Evolutionary conservation across 2,888 invertebrate species (phyloP), one percentile per base, ranked within the genome.

Genomic region (Doris montereyensis): DNA sequence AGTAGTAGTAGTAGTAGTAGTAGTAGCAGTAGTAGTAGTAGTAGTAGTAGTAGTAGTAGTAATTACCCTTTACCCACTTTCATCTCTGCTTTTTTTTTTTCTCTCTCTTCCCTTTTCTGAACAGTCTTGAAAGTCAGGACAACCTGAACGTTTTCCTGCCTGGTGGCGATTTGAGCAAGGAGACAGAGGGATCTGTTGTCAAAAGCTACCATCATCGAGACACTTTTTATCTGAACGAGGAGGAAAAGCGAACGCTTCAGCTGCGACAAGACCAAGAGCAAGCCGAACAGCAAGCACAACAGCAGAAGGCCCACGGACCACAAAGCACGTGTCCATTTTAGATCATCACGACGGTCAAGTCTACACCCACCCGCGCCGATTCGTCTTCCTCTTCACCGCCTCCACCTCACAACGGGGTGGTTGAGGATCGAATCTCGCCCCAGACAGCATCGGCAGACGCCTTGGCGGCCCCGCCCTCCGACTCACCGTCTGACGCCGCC

Each of bases 81-180:
- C 26, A 1, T 24, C 52, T 10, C 57, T 24, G 24, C 28, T 28
- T 8, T 28, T 4, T 68, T 28, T 68, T 10, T 32, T 68, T n/a
- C n/a, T 34, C 21, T n/a, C 1, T 8, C 21, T 13, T 13, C 34
- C 32, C 30, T 21, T 28, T 62, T 17, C 52, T 78, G 5, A 89
- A 17, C 94, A 98, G 97, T 93, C 95, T 96, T 92, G 97, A 97
- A 91, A 97, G 97, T 84, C 97, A 97, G 95, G 98, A 98, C 92
- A 98, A 98, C 92, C 98, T 98, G n/a, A n/a, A n/a, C n/a, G n/a
- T n/a, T 79, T 98, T 98, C 94, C 95, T 97, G 90, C 97, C 97
- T 34, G 98, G 97, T 89, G 97, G 98, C 82, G 97, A 97, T 92
- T 93, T 98, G 89, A 97, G 97, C 89, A 94, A 95, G 87, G 97